These are phyloP conservation scores for Shargacucullia verbasci DNA, from an alignment of 2,888 invertebrate genomes.

Conservation along the genomic window DNA sequence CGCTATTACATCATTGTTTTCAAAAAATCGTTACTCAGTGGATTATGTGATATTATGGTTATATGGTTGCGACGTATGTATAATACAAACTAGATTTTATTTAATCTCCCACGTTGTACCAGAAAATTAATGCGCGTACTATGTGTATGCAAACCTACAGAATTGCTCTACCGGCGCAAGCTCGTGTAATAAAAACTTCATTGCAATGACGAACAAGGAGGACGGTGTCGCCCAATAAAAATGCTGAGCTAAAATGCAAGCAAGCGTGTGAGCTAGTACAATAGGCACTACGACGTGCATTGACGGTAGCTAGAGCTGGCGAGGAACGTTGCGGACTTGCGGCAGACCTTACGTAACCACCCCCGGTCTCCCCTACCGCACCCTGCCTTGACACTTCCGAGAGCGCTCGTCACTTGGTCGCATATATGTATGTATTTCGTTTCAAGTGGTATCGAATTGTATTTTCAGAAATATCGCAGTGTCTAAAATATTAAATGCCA, in stretches of 20 bases:
- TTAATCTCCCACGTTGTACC: not conserved
- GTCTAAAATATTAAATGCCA: conserved; percentile 24
- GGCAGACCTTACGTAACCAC: conserved; percentile 76
- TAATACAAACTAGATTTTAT: conserved; percentile 1
- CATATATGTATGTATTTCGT: conserved; percentile 37
- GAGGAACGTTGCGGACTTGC: conserved; percentile 65
- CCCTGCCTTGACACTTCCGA: conserved; percentile 73
- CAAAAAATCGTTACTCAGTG: conserved; percentile 6
- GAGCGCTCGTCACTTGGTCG: conserved; percentile 58
- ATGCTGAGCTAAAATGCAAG: conserved; percentile 68
- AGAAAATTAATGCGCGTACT: conserved; percentile 1
- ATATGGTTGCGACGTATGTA: conserved; percentile 2
- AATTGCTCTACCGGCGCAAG: conserved; percentile 41
- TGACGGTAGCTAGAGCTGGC: conserved; percentile 57
- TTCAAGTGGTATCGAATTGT: conserved; percentile 47
- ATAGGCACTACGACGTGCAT: conserved; percentile 66
- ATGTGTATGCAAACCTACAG: conserved; percentile 16
- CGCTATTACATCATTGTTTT: conserved; percentile 16
- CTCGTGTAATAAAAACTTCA: conserved; percentile 61
- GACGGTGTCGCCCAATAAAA: conserved; percentile 62
- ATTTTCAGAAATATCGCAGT: conserved; percentile 18
- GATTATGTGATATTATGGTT: conserved; percentile 24
- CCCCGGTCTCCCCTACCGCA: conserved; percentile 54
- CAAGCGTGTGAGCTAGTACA: conserved; percentile 70
- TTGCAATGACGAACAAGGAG: conserved; percentile 56